Conservation (phyloP, 2,113 vertebrate species). For the Lepus americanus region DNA sequence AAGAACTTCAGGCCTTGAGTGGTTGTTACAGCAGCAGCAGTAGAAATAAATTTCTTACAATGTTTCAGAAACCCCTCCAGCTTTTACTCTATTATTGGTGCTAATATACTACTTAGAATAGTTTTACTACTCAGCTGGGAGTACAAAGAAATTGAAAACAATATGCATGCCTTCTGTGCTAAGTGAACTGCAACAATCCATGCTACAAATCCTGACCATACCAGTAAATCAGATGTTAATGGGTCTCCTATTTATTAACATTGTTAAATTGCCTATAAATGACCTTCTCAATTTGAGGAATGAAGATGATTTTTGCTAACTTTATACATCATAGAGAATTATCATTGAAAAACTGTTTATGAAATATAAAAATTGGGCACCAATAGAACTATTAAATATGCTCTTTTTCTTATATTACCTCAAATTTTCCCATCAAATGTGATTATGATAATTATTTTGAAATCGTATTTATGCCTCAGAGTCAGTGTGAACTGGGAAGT, state of each 20-base stretch:
- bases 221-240: constrained; percentile 82
- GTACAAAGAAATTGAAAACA: constrained; percentile 78
- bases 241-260: constrained; percentile 81
- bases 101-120: constrained; percentile 76
- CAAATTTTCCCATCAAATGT: background rate
- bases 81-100: constrained; percentile 72
- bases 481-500: background rate
- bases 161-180: constrained; percentile 73
- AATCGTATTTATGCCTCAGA: background rate
- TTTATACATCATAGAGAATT: constrained; percentile 30
- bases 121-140: constrained; percentile 79
- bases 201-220: constrained; percentile 52
- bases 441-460: constrained; percentile 32
- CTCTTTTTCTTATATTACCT: background rate
- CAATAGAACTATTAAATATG: background rate
- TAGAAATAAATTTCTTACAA: constrained; percentile 75
- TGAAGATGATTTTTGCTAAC: background rate
- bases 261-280: constrained; percentile 74
- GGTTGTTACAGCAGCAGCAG: constrained; percentile 61
- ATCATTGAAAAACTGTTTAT: constrained; percentile 10
- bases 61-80: constrained; percentile 75
- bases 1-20: constrained; percentile 52
- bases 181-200: constrained; percentile 79
- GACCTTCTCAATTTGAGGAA: constrained; percentile 53
- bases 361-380: background rate